These are phyloP conservation scores for Acinonyx jubatus DNA, from an alignment of 2,113 vertebrate genomes.

Conservation along the genomic window DNA sequence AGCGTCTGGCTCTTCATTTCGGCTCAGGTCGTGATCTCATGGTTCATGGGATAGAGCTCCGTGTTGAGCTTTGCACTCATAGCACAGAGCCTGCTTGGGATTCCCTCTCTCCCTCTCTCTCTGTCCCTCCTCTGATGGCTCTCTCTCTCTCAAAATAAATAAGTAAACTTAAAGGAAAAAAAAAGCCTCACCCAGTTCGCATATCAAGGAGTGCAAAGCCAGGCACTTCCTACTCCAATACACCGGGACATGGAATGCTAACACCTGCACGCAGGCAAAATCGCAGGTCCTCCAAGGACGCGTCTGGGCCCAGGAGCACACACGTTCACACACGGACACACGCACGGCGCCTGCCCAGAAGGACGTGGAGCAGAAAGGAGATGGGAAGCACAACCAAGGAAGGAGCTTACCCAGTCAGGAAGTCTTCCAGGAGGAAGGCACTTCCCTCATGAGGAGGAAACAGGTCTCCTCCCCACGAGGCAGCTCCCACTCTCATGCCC, in stretches of 20 bases:
- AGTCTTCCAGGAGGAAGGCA: background rate
- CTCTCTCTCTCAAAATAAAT: too few species aligned
- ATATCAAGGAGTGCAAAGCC: background rate
- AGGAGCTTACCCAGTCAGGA: background rate
- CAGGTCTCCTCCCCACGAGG: background rate
- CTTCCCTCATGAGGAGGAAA: background rate
- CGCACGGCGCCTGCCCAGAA: background rate
- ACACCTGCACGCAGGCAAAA: background rate
- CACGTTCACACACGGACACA: background rate
- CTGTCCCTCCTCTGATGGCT: too few species aligned
- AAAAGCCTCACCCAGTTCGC: background rate
- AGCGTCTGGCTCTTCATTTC: too few species aligned
- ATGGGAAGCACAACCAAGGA: background rate
- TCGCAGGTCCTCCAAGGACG: background rate
- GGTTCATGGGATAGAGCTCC: too few species aligned
- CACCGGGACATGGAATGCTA: background rate
- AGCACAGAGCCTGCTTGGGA: too few species aligned
- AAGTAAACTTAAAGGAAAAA: too few species aligned
- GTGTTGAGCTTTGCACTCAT: too few species aligned
- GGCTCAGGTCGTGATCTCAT: too few species aligned
- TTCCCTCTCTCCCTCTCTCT: too few species aligned
- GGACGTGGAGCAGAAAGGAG: background rate
- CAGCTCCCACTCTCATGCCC: background rate
- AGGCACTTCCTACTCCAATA: too few species aligned
- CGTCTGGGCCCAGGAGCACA: background rate